phyloP scores from a whole-genome alignment of 1,140 invertebrate genomes.

The Drosophila sechellia region DNA sequence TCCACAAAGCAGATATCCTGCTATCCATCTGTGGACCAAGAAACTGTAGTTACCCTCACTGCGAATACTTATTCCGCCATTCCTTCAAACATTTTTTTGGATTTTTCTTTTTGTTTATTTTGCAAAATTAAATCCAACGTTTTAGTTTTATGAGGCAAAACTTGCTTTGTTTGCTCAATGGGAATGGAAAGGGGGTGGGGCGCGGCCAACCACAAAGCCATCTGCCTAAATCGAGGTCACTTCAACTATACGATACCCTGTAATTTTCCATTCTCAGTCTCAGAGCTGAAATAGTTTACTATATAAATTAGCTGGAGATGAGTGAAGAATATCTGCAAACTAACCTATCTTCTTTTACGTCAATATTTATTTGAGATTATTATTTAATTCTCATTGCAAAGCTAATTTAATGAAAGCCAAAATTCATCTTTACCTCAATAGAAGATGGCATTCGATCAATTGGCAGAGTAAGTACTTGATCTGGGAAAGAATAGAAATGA shows the following conservation, averaged over 20 bases:
- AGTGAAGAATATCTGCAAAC: no score
- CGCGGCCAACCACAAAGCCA: slow-evolving; percentile 19
- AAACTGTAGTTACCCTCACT: slow-evolving; percentile 5
- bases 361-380: no score
- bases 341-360: no score
- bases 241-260: background rate
- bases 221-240: background rate
- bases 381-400: no score
- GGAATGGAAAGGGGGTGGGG: background rate
- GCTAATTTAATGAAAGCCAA: no score
- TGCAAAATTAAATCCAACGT: slow-evolving; percentile 82
- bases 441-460: background rate
- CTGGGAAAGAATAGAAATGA: slow-evolving; percentile 39
- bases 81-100: background rate
- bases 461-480: background rate
- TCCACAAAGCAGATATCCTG: slow-evolving; percentile 24
- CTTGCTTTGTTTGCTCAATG: slow-evolving; percentile 77
- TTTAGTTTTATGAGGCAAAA: slow-evolving; percentile 79
- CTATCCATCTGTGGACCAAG: slow-evolving; percentile 39
- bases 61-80: background rate
- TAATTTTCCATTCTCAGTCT: background rate
- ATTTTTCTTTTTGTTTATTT: slow-evolving; percentile 75
- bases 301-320: no score
- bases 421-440: background rate
- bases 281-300: no score